Base-by-base conservation (phyloP, 2,888 invertebrate species). In the Ligdia adustata region DNA sequence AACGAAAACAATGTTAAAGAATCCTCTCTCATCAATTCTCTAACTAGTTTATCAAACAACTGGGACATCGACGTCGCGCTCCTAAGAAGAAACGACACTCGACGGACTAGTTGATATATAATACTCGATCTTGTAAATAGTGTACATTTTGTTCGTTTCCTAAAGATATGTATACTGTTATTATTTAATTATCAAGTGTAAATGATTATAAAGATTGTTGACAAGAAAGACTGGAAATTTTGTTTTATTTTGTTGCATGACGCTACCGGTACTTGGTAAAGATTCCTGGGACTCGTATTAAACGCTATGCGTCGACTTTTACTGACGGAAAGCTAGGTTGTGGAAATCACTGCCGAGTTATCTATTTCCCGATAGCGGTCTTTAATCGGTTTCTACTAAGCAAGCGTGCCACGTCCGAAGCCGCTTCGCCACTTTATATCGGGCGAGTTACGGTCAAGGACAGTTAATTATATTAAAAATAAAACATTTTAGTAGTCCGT, bases 101-200 rank as follows among this genome's bases (percentile, higher is more conserved):
- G 18, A 16, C 39, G 55, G 27, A 24, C 49, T 16, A 52, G 66
- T 59, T 68, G 68, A 67, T 66, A 59, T 58, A 60, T 46, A 40
- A 48, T 54, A 7, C 57, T 42, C 3, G 50, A 52, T 57, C 68
- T 70, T 88, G 86, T 87, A 88, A 70, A 86, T 88, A 85, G 74
- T 86, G 85, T 89, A 88, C 68, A 87, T 82, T 37, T 52, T 83
- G 75, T 76, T 79, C 76, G 79, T 72, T 69, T 59, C 69, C 63
- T 77, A 74, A 73, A 74, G 72, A 62, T 74, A 29, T 50, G 22
- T 45, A 37, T 54, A n/a, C 48, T 55, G 55, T 58, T 69, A 62
- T 79, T 83, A 79, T 82, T 82, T 83, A 85, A 83, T 81, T 83
- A 75, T 80, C 76, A 68, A 77, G 56, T 52, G 53, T 65, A 62